Base-by-base conservation (phyloP, 2,888 invertebrate species). In the Apomyelois bistriatella region DNA sequence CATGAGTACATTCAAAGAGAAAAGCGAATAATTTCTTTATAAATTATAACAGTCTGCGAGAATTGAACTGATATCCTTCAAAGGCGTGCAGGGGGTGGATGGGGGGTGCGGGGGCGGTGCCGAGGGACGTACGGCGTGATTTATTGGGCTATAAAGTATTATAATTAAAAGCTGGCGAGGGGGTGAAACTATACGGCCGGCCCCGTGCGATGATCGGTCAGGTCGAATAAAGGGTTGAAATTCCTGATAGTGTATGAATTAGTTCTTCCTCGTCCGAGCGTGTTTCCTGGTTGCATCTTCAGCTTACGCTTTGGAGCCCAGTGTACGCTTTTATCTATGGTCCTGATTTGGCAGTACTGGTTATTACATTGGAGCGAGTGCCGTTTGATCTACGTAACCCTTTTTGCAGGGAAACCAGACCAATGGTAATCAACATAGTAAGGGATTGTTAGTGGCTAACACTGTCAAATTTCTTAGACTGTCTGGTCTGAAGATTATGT, bases 91-190 rank as follows among this genome's bases (percentile, higher is more conserved):
- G 52, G 64, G 67, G 76, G 65, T 63, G 61, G 57, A 56, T 51
- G 62, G 72, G 67, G 69, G 72, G 68, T 30, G 40, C 63, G 72
- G 68, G 68, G 74, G 73, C 64, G 75, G 77, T 74, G 72, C 70
- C 74, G 75, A 79, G 84, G 90, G 86, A 83, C 85, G 85, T 82
- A 68, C 75, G 69, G 70, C 79, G 86, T 93, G 93, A 94, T 94
- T 94, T 93, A 94, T 93, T 92, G 93, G 92, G 92, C 93, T 93
- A 93, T 94, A 93, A 93, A 94, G 93, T 93, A 94, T 94, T 93
- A 93, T 94, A 94, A 93, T 94, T 93, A 94, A 94, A 93, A 93
- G 93, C 92, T 80, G 77, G 70, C 69, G 71, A 68, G 75, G 72
- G 85, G 76, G 80, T 73, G 83, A 82, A 88, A 88, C 87, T 87